Evolutionary conservation across 1,140 invertebrate genomes (phyloP), one percentile per base, ranked within the genome.

Genomic region (Trichonephila clavipes): DNA sequence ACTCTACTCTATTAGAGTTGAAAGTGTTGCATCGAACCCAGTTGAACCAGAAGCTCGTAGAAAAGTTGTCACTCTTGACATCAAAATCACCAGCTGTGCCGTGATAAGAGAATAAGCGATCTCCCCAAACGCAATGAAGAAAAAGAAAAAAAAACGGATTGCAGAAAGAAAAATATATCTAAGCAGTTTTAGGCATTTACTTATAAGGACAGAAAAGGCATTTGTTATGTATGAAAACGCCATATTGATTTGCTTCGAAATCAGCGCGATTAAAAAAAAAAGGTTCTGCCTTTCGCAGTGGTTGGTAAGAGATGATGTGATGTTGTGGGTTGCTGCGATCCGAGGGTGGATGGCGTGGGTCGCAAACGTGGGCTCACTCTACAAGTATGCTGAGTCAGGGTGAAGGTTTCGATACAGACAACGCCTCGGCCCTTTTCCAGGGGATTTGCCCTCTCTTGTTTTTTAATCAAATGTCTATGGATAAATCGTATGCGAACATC

Each of bases 321-420:
- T 10, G 51, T 51, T 51, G 90, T 92, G 90, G 90, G 90, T 40
- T 64, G 90, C 28, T 12, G 21, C 3, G 21, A 44, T 59, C 34
- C 40, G 82, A 92, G 24, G 90, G 81, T 85, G 90, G 28, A 51
- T 69, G n/a, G 82, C 90, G 90, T 92, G 90, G 90, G 90, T 40
- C 21, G 62, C 12, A 2, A 28, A 58, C 40, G 61, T 64, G 81
- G 82, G 81, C 62, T 40, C 28, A 69, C 40, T 90, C 77, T 40
- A 90, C 72, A 51, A 40, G 18, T 88, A 34, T 66, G 64, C 82
- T 92, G 90, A 92, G 90, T 92, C 90, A 92, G 90, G 90, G 90
- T 92, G 90, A 92, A 92, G 90, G 90, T 86, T 69, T 90, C 82
- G 16, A 85, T 12, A 66, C 64, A 92, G 90, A 92, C 90, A 92